phyloP scores from a whole-genome alignment of 2,797 vertebrate species.

The Calcarius lapponicus region DNA sequence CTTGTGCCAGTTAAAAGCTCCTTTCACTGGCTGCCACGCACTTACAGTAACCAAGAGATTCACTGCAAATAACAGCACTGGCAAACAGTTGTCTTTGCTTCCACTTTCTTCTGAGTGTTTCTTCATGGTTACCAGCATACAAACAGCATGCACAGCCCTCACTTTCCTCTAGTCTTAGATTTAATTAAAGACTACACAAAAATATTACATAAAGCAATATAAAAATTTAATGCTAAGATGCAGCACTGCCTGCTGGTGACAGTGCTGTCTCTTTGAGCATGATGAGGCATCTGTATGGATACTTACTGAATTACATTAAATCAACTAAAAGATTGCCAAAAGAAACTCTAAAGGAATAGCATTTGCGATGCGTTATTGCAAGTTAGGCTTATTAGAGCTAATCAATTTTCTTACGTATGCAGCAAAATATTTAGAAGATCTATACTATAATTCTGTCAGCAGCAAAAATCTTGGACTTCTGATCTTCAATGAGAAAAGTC shows the following conservation, averaged over 20 bases:
- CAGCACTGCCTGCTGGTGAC: not conserved
- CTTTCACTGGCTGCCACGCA: not conserved
- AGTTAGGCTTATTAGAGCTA: not conserved
- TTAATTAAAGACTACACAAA: not conserved
- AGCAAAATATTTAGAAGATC: constrained; percentile 18
- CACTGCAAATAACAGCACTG: not conserved
- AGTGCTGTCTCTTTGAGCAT: not conserved
- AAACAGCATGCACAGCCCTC: not conserved
- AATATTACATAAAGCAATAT: not conserved
- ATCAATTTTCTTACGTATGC: not conserved
- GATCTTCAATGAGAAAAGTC: not conserved
- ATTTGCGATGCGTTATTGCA: not conserved
- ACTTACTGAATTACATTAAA: not conserved
- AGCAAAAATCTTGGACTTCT: constrained; percentile 27
- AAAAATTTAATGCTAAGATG: not conserved
- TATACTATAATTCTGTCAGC: constrained; percentile 30
- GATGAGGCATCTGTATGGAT: not conserved
- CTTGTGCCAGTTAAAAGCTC: not conserved
- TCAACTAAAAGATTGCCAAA: not conserved
- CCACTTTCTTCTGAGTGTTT: not conserved
- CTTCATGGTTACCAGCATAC: not conserved
- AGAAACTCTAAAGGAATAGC: not conserved
- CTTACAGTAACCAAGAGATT: not conserved
- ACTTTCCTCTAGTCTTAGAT: not conserved
- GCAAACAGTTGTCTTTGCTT: not conserved